Conservation (phyloP, 1,140 invertebrate species). For the Atopsyche davidsoni region DNA sequence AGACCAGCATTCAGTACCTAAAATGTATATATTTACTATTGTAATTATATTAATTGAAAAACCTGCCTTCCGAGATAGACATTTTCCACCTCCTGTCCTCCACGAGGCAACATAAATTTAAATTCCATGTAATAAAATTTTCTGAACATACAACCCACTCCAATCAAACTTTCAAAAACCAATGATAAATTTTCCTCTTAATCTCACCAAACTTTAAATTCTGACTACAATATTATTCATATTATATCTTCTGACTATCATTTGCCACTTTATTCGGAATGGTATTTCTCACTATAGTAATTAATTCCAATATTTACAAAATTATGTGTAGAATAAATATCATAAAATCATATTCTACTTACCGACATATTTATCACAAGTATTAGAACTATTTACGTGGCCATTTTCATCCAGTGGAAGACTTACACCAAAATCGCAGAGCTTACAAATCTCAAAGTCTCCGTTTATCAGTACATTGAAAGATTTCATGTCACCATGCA, state of each 20-base stretch:
- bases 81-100: too few relatives aligned
- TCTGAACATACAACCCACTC: too few relatives aligned
- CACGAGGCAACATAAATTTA: too few relatives aligned
- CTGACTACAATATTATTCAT: not conserved
- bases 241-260: not conserved
- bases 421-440: constrained; percentile 82
- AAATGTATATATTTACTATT: constrained; percentile 6
- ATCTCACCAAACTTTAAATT: not conserved
- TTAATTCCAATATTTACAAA: too few relatives aligned
- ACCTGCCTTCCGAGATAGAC: too few relatives aligned
- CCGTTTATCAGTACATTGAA: constrained; percentile 72
- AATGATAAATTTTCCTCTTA: not conserved
- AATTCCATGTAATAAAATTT: too few relatives aligned
- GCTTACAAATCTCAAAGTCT: constrained; percentile 67
- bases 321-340: too few relatives aligned
- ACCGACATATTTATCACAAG: constrained; percentile 47
- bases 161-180: too few relatives aligned
- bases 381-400: constrained; percentile 50
- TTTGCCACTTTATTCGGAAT: too few relatives aligned
- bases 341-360: constrained; percentile 31
- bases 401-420: constrained; percentile 62
- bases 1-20: constrained; percentile 70
- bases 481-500: constrained; percentile 84
- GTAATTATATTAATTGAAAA: too few relatives aligned
- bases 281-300: too few relatives aligned